phyloP scores from a whole-genome alignment of 1,140 invertebrate genomes.

The Leptinotarsa texana region DNA sequence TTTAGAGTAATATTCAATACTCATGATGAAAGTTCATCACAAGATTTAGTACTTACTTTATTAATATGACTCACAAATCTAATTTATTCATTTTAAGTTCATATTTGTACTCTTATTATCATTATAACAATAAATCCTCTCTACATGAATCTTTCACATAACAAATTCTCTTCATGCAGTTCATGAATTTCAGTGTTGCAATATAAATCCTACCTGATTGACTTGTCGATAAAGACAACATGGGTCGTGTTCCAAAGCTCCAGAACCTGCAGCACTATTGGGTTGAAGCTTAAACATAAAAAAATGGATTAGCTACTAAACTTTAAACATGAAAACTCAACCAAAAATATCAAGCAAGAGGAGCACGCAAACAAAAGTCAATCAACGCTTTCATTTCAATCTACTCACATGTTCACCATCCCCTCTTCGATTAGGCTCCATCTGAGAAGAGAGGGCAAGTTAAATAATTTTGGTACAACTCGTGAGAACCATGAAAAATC shows the following conservation, averaged over 20 bases:
- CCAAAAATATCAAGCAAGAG: not conserved
- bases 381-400: slow-evolving; percentile 35
- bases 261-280: slow-evolving; percentile 91
- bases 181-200: slow-evolving; percentile 19
- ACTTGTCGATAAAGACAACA: slow-evolving; percentile 83
- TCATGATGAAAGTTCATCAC: too few relatives aligned
- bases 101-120: too few relatives aligned
- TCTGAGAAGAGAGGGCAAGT: slow-evolving; percentile 58
- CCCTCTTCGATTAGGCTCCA: slow-evolving; percentile 74
- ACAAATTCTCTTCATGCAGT: not conserved
- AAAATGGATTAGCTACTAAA: not conserved
- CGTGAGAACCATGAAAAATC: too few relatives aligned
- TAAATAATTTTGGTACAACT: not conserved
- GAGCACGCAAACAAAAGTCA: slow-evolving; percentile 13
- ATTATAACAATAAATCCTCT: too few relatives aligned
- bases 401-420: slow-evolving; percentile 76
- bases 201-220: slow-evolving; percentile 60
- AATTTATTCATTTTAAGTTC: too few relatives aligned
- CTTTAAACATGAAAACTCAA: not conserved
- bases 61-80: too few relatives aligned
- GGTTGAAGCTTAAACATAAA: slow-evolving; percentile 72
- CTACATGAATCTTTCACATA: too few relatives aligned
- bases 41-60: too few relatives aligned
- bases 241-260: slow-evolving; percentile 93
- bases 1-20: too few relatives aligned